Evolutionary conservation across 2,113 vertebrate genomes (phyloP), one percentile per base, ranked within the genome.

Genomic region (Myotis brandtii): DNA sequence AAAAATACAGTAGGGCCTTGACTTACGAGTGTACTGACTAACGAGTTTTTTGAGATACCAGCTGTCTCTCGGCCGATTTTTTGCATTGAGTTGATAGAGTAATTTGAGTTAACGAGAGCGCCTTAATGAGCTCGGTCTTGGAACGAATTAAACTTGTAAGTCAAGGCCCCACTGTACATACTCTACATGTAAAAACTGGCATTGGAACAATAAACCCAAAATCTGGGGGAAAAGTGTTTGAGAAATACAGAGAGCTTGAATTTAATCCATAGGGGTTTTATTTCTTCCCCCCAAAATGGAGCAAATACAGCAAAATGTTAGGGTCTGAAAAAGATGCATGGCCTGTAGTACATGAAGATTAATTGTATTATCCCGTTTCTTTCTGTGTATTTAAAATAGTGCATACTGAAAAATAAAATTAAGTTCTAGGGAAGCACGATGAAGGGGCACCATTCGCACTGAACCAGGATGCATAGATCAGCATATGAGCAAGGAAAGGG

Each of bases 341-440:
- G 52, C 75, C 13, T 5, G 79, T 11, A 46, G 16, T 40, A 77
- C 37, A 27, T 50, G 9, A 70, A 20, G 34, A 79, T 64, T 76
- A 52, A 72, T 18, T 56, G n/a, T 46, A 84, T 46, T 66, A 76
- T 34, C 66, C 18, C 43, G 27, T n/a, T 95, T 54, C 81, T 73
- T 66, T 67, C 66, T 81, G 34, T 81, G 32, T 66, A 48, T 91
- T 52, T 81, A 34, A 94, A 87, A 54, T 48, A 67, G 59, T 67
- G 32, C 84, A 92, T 40, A 92, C 56, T 82, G 46, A 82, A 82
- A 91, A 81, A 73, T 48, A 34, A 88, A 88, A 72, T 46, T 64
- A 82, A 89, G 52, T 90, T 62, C 69, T 75, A 27, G 16, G 23
- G 34, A 20, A 67, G 67, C 56, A 67, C 46, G 37, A 84, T 21